Conservation (phyloP, 2,888 invertebrate species). For the Ophion ventricosus region DNA sequence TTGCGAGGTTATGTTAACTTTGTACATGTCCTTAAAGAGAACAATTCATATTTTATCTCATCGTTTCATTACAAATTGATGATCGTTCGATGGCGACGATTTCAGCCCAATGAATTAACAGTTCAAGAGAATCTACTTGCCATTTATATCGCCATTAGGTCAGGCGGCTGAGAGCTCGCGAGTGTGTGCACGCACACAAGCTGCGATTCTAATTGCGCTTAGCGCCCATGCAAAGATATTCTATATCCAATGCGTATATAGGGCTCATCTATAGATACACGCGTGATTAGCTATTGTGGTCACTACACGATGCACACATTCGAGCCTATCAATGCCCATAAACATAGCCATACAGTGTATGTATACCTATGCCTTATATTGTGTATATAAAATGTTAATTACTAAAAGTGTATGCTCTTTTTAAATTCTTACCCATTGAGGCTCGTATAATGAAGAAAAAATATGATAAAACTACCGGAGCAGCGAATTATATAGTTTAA, state of each 20-base stretch:
- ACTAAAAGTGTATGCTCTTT: neutral
- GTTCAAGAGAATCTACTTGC: neutral
- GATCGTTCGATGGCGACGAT: neutral
- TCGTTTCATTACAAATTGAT: constrained; percentile 4
- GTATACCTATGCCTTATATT: neutral
- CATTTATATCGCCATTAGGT: constrained; percentile 1
- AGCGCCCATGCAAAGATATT: constrained; percentile 10
- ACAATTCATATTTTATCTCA: neutral
- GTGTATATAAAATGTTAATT: neutral
- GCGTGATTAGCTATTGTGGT: constrained; percentile 35
- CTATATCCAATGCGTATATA: neutral
- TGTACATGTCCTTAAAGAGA: neutral
- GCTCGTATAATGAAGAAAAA: neutral
- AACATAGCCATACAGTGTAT: neutral
- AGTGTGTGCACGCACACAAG: constrained; percentile 13
- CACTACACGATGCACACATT: constrained; percentile 10
- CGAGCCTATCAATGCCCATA: constrained; percentile 25
- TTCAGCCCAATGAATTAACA: neutral
- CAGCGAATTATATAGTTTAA: constrained; percentile 1
- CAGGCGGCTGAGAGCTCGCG: constrained; percentile 1
- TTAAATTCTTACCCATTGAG: neutral
- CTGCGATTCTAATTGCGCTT: constrained; percentile 22
- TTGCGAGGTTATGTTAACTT: no score
- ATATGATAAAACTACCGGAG: neutral
- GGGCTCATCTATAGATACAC: neutral